Percentiles rank a stretch among this genome's conserved stretches.
These are phyloP conservation scores for Drosophila pruinosa DNA, from an alignment of 1,140 invertebrate genomes.

Conservation along the genomic window DNA sequence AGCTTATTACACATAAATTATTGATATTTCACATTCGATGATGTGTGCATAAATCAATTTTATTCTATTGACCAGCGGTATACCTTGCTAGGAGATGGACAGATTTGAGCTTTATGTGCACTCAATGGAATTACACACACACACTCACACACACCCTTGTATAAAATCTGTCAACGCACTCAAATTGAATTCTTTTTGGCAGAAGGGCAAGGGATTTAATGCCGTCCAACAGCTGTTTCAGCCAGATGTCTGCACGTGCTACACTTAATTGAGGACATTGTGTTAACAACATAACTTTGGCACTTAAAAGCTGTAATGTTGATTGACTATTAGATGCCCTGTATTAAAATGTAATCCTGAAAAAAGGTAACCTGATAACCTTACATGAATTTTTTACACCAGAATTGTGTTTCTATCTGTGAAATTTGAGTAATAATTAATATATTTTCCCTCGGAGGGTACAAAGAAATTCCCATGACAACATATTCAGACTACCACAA, in stretches of 20 bases:
- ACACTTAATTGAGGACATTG: not conserved
- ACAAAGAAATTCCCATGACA: too few species aligned
- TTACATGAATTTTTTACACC: too few species aligned
- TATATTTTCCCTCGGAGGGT: too few species aligned
- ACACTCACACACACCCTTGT: not conserved
- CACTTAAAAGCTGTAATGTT: not conserved
- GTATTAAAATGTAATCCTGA: not conserved
- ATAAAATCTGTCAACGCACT: slow-evolving; percentile 14
- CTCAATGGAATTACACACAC: not conserved
- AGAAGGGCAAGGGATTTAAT: not conserved
- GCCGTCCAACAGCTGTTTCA: not conserved
- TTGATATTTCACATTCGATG: not conserved
- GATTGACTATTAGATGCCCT: not conserved
- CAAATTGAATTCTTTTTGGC: slow-evolving; percentile 4
- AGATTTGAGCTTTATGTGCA: slow-evolving; percentile 1
- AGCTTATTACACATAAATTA: slow-evolving; percentile 21
- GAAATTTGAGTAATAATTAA: too few species aligned
- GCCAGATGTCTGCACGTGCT: slow-evolving; percentile 40
- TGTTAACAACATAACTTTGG: not conserved
- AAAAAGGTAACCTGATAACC: too few species aligned
- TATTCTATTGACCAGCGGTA: not conserved
- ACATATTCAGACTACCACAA: too few species aligned
- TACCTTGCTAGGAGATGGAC: not conserved
- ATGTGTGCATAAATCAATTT: slow-evolving; percentile 26
- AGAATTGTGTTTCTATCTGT: too few species aligned